A percentile compares a stretch with the other conserved stretches of the same genome.
Conservation (phyloP, 2,797 vertebrate genomes). For the Gambelia wislizenii region DNA sequence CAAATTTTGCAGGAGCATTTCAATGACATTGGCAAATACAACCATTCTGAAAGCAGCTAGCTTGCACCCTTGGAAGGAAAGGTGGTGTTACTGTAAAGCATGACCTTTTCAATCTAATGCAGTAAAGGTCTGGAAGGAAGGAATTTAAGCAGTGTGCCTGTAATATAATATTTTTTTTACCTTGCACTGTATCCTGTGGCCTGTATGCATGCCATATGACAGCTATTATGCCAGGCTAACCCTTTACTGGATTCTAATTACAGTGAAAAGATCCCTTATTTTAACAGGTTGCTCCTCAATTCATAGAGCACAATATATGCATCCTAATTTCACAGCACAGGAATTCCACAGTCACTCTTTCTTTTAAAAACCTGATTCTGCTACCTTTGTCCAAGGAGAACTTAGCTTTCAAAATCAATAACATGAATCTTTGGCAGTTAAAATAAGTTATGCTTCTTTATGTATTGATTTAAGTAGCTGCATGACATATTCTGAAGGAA, state of each 20-base stretch:
- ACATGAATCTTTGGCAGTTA: not conserved
- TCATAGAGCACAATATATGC: not conserved
- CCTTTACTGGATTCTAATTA: not conserved
- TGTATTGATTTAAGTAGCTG: not conserved
- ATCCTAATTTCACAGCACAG: not conserved
- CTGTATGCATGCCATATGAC: constrained; percentile 8
- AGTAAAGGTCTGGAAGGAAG: not conserved
- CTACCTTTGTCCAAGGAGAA: not conserved
- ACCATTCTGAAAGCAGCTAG: not conserved
- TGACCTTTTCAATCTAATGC: not conserved
- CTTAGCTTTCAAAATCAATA: constrained; percentile 13
- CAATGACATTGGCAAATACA: not conserved
- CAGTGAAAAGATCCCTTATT: not conserved
- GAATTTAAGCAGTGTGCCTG: not conserved
- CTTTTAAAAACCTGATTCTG: not conserved
- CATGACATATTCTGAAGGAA: not conserved
- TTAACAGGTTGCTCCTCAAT: not conserved
- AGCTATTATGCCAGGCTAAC: not conserved
- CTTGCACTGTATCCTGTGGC: constrained; percentile 3
- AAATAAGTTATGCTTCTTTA: constrained; percentile 17
- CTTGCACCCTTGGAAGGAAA: not conserved
- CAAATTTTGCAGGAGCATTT: constrained; percentile 43
- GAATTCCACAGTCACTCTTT: not conserved
- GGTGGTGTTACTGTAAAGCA: not conserved
- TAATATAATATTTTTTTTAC: constrained; percentile 8